A percentile compares a stretch with the other conserved stretches of the same genome.
phyloP scores from a whole-genome alignment of 2,888 invertebrate genomes.

The Harpalus rubripes region DNA sequence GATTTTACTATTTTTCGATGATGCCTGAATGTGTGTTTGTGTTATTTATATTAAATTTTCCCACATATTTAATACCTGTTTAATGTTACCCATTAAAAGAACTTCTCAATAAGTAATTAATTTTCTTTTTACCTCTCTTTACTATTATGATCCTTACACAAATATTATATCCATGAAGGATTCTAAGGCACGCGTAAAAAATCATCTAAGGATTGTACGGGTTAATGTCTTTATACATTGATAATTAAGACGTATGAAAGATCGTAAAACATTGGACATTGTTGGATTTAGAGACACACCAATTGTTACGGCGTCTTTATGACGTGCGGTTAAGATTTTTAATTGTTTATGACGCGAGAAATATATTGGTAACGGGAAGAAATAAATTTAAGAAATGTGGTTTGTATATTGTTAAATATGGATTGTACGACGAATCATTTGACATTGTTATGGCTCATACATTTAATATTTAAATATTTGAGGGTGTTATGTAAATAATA shows the following conservation, averaged over 20 bases:
- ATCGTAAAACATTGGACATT: conserved; percentile 10
- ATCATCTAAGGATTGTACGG: background rate
- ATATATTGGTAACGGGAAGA: background rate
- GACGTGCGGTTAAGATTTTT: conserved; percentile 68
- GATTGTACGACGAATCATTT: background rate
- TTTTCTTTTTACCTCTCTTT: background rate
- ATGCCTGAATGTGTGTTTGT: too few relatives aligned
- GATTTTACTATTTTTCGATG: too few relatives aligned
- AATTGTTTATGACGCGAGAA: background rate
- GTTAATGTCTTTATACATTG: conserved; percentile 43
- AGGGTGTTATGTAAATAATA: background rate
- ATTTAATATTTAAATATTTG: too few relatives aligned
- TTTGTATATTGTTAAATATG: background rate
- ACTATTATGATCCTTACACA: background rate
- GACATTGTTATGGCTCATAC: background rate
- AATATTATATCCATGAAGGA: conserved; percentile 2
- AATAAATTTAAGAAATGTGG: conserved; percentile 43
- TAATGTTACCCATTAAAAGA: background rate
- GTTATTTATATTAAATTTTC: background rate
- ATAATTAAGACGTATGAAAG: conserved; percentile 23
- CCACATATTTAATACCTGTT: background rate
- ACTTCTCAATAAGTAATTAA: background rate
- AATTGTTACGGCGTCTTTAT: background rate
- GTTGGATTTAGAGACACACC: background rate
- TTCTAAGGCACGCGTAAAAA: background rate